Evolutionary conservation across 2,797 vertebrate species (phyloP).

Genomic region (Hapalemur alaotrensis): DNA sequence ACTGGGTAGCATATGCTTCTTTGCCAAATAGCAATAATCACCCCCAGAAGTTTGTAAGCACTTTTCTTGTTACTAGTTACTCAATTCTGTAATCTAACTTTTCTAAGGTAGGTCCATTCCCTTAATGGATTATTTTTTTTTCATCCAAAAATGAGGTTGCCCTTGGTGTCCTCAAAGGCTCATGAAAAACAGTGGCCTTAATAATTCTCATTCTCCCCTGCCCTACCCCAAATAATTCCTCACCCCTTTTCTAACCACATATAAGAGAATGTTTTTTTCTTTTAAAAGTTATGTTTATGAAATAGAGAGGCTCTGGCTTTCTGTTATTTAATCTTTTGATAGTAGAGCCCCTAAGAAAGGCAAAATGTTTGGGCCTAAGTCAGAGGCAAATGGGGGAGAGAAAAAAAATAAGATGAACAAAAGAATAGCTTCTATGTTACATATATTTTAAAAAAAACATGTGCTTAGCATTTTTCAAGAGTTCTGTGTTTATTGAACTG

Average conservation of each 20-base stretch:
- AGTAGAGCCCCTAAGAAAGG: not conserved
- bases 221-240: not conserved
- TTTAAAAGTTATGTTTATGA: not conserved
- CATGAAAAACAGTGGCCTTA: not conserved
- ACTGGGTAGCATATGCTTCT: conserved; percentile 29
- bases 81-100: not conserved
- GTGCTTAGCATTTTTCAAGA: not conserved
- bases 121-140: not conserved
- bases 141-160: not conserved
- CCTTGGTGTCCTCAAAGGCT: not conserved
- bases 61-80: conserved; percentile 57
- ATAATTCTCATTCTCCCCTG: not conserved
- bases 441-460: not conserved
- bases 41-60: conserved; percentile 50
- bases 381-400: not conserved
- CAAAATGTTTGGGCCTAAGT: not conserved
- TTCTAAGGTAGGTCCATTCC: not conserved
- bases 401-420: not conserved
- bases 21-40: conserved; percentile 52
- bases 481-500: not conserved
- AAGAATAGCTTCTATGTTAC: not conserved
- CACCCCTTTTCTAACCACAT: not conserved
- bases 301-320: not conserved
- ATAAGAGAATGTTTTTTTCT: not conserved
- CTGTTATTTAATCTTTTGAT: not conserved